Evolutionary conservation across 2,113 vertebrate genomes (phyloP).

Genomic region (Laticauda laticaudata): DNA sequence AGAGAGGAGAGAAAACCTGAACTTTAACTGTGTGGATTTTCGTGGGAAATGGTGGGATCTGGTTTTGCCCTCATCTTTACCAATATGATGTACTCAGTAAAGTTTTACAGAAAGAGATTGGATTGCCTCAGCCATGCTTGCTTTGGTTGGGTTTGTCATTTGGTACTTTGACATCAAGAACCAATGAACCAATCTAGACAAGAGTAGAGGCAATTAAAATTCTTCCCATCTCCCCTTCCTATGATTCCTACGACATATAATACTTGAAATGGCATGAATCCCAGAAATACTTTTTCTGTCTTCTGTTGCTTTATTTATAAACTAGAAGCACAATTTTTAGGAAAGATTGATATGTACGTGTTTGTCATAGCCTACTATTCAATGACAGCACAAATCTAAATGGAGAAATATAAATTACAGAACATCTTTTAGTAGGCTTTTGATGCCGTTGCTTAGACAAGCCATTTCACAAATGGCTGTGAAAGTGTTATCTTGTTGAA

Average conservation of each 20-base stretch:
- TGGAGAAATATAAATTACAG: background rate
- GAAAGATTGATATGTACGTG: background rate
- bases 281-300: background rate
- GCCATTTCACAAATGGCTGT: background rate
- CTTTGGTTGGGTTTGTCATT: too few relatives aligned
- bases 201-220: background rate
- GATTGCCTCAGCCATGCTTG: too few relatives aligned
- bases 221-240: background rate
- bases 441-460: slow-evolving; percentile 14
- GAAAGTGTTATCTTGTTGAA: background rate
- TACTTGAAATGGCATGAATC: background rate
- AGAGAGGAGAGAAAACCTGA: too few relatives aligned
- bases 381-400: background rate
- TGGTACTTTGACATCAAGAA: background rate
- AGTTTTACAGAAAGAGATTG: too few relatives aligned
- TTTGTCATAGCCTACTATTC: background rate
- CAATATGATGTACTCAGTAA: too few relatives aligned
- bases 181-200: background rate
- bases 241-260: background rate
- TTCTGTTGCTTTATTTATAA: background rate
- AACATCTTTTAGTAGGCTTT: slow-evolving; percentile 9
- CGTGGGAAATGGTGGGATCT: too few relatives aligned
- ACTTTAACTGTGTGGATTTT: too few relatives aligned
- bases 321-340: background rate
- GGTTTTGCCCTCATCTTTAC: too few relatives aligned